These are phyloP conservation scores for Acanthochromis polyacanthus DNA, from an alignment of 2,113 vertebrate species.

Conservation along the genomic window DNA sequence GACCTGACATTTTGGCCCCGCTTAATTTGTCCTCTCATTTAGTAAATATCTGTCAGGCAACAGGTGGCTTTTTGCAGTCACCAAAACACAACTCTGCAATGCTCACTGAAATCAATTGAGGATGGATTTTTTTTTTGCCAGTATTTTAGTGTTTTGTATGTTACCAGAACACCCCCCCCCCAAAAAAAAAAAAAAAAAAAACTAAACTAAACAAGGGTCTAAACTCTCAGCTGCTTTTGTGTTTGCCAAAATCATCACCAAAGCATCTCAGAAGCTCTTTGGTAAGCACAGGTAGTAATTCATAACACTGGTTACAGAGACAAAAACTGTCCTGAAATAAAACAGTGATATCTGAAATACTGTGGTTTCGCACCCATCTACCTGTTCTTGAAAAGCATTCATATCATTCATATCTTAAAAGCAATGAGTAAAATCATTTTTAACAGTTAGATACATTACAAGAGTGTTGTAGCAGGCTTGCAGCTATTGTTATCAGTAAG, in stretches of 20 bases:
- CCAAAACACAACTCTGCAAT: conserved; percentile 14
- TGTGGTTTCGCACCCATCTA: neutral
- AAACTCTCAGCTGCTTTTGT: neutral
- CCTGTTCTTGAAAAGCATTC: neutral
- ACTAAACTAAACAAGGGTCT: neutral
- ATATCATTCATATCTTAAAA: neutral
- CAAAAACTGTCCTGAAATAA: neutral
- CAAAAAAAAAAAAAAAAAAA: no score
- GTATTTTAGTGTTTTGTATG: neutral
- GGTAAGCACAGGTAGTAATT: neutral
- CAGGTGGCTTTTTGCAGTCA: conserved; percentile 28
- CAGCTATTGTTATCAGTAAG: neutral
- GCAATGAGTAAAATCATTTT: neutral
- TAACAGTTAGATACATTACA: neutral
- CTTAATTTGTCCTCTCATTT: conserved; percentile 20
- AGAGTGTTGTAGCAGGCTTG: neutral
- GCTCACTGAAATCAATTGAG: neutral
- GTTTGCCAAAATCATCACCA: neutral
- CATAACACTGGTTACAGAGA: neutral
- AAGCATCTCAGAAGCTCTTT: neutral
- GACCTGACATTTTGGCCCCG: conserved; percentile 43
- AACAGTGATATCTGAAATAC: neutral
- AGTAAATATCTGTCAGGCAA: conserved; percentile 25
- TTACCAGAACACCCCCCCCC: neutral
- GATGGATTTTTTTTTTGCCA: neutral